Conservation (phyloP, 30 jellyfish, hydroid and myxozoan species). For the Sanderia malayensis region DNA sequence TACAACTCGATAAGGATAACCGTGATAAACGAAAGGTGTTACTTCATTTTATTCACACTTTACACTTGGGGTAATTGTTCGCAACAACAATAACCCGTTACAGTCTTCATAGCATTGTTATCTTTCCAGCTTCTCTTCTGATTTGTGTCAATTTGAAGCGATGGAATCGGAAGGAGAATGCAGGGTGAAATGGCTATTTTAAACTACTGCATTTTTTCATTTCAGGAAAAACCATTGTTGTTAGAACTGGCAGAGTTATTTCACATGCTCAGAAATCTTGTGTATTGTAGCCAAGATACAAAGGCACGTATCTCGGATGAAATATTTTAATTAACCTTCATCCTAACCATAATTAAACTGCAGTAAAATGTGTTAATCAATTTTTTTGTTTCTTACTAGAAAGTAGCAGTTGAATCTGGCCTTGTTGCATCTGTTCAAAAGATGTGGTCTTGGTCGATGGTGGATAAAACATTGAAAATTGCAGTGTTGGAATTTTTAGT, state of each 20-base stretch:
- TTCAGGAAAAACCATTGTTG: constrained; percentile 32
- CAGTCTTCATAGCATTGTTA: too few relatives aligned
- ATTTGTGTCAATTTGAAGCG: too few relatives aligned
- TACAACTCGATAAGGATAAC: constrained; percentile 30
- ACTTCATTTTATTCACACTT: too few relatives aligned
- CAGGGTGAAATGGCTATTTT: too few relatives aligned
- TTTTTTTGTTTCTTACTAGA: constrained; percentile 6
- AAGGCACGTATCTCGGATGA: constrained; percentile 10
- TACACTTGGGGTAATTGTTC: too few relatives aligned
- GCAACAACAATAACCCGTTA: too few relatives aligned
- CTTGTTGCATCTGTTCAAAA: constrained; percentile 16
- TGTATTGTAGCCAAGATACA: constrained; percentile 9
- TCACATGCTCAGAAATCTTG: constrained; percentile 22
- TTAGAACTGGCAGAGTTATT: constrained; percentile 21
- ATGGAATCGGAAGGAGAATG: too few relatives aligned
- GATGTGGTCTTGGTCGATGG: constrained; percentile 65
- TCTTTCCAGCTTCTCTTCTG: too few relatives aligned
- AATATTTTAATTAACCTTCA: neutral
- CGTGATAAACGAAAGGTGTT: constrained; percentile 37
- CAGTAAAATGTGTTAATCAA: too few relatives aligned
- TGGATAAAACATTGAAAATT: constrained; percentile 18
- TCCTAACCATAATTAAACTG: neutral
- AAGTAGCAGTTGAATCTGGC: constrained; percentile 33
- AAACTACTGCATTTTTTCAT: too few relatives aligned
- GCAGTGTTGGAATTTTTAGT: constrained; percentile 30